Evolutionary conservation across 2,888 invertebrate species (phyloP).

Genomic region (Agrochola litura): DNA sequence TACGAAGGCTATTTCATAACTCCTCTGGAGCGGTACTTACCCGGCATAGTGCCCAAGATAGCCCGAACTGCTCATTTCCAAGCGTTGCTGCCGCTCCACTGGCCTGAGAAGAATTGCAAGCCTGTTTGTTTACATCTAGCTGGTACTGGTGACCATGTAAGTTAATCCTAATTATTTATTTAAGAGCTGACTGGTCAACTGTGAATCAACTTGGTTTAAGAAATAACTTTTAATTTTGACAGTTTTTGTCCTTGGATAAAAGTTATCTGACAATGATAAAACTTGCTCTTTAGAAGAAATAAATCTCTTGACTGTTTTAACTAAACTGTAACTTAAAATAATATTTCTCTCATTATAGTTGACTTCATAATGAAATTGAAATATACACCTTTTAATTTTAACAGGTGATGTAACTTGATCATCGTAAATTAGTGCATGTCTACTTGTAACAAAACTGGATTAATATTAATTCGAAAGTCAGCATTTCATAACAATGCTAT

Average conservation of each 20-base stretch:
- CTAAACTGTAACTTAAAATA: too few species aligned
- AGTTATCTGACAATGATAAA: too few species aligned
- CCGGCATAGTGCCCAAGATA: constrained; percentile 96
- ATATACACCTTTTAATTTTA: background rate
- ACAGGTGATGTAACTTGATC: background rate
- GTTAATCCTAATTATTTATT: background rate
- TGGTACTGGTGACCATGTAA: constrained; percentile 99
- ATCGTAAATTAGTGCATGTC: background rate
- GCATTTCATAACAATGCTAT: constrained; percentile 14
- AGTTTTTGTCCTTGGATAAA: too few species aligned
- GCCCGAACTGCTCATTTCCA: constrained; percentile 95
- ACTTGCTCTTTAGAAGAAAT: too few species aligned
- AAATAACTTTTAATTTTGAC: too few species aligned
- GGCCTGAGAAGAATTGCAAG: constrained; percentile 93
- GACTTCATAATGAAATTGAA: too few species aligned
- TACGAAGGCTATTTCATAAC: constrained; percentile 97
- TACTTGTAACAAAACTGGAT: background rate
- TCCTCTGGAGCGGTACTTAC: constrained; percentile 95
- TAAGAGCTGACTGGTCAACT: background rate
- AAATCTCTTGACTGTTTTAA: too few species aligned
- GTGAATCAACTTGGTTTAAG: too few species aligned
- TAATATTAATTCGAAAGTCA: background rate
- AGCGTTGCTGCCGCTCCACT: constrained; percentile 94
- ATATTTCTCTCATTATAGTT: too few species aligned
- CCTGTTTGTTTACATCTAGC: constrained; percentile 98